A percentile compares a stretch with the other conserved stretches of the same genome.
phyloP scores from a whole-genome alignment of 23 tunicate species.

The Phallusia fumigata region DNA sequence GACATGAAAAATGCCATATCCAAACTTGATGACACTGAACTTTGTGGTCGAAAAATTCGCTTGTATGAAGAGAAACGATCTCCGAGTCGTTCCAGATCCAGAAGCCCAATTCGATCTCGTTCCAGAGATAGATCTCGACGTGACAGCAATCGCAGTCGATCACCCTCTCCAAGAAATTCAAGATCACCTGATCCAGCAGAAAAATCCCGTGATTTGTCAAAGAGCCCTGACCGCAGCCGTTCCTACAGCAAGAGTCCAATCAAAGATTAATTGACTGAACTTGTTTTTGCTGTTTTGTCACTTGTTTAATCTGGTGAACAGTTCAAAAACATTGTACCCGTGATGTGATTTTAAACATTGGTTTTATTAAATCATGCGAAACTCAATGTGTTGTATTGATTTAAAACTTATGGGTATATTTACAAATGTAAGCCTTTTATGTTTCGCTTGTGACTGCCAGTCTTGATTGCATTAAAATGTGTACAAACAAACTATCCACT shows the following conservation, averaged over 20 bases:
- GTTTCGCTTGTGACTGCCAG: too few relatives aligned
- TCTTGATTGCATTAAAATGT: too few relatives aligned
- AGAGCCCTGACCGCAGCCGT: not conserved
- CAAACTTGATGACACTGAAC: conserved; percentile 71
- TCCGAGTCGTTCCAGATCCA: conserved; percentile 45
- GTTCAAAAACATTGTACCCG: too few relatives aligned
- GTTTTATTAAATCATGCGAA: too few relatives aligned
- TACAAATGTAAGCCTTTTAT: too few relatives aligned
- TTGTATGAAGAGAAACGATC: conserved; percentile 57
- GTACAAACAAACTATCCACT: too few relatives aligned
- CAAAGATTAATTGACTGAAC: not conserved
- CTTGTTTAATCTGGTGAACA: too few relatives aligned
- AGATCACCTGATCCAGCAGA: conserved; percentile 32
- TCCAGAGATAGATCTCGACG: conserved; percentile 31
- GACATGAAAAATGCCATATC: conserved; percentile 75
- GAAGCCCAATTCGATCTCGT: conserved; percentile 39
- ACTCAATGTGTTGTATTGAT: too few relatives aligned
- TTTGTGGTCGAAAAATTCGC: conserved; percentile 65
- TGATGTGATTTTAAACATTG: too few relatives aligned
- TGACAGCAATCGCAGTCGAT: not conserved
- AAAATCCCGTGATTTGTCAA: conserved; percentile 7
- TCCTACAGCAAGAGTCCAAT: conserved; percentile 17
- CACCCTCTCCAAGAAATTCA: conserved; percentile 18
- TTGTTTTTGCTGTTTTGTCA: too few relatives aligned
- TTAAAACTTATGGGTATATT: too few relatives aligned